Evolutionary conservation across 1,140 invertebrate species (phyloP), one percentile per base, ranked within the genome.

Genomic region (Tetranychus urticae): DNA sequence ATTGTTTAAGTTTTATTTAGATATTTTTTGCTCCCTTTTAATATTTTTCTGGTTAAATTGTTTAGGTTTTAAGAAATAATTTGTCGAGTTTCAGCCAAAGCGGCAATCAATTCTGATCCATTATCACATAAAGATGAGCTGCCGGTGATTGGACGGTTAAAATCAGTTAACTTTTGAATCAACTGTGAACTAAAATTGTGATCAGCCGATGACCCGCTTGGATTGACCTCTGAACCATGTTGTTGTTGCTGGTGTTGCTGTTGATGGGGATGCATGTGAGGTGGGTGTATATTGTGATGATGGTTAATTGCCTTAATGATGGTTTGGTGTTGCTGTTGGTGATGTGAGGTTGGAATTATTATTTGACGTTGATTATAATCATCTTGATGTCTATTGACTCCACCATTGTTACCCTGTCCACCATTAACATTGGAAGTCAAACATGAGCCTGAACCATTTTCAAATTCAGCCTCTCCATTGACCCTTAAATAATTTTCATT

Each of bases 61-160:
- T 23, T 23, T 23, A 23, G 23, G 23, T 23, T 23, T 36, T 59
- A 61, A 13, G 60, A 61, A 48, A 64, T 64, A 35, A 64, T 64
- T 58, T 64, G 61, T 35, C 63, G 34, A 8, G 63, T 64, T 56
- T 64, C 63, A 2, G 63, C 63, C 10, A 64, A 48, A n/a, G 63
- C 63, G n/a, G 63, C 63, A 59, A 64, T 64, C n/a, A 64, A 45
- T 37, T 61, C 63, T 33, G 63, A 61, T 48, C 54, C 59, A 61
- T 45, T 45, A 35, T 59, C 58, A 37, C 48, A 62, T 23, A 46
- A 37, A 35, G 39, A 42, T 42, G 39, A 42, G 10, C 10, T 42
- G 10, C 39, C 39, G 39, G 39, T 42, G 10, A 42, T 42, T 42
- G 39, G 39, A 42, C 39, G 39, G 10, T 42, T 62, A 52, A 61